Conservation (phyloP, 2,113 vertebrate species). For the Grantiella picta region DNA sequence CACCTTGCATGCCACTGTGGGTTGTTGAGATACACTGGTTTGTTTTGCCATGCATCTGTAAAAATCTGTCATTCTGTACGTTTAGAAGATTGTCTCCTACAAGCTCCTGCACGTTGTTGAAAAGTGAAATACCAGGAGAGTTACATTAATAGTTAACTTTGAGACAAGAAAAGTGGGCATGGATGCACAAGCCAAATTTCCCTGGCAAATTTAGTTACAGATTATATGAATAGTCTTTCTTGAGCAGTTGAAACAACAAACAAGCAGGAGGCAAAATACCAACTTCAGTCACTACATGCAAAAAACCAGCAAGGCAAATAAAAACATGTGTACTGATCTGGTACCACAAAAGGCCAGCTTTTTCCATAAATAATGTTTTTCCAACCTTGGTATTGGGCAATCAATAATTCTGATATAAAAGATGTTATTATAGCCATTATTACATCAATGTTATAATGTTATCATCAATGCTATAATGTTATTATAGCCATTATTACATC, state of each 20-base stretch:
- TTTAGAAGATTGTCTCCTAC: not conserved
- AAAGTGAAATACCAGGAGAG: not conserved
- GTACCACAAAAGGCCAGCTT: not conserved
- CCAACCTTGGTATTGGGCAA: constrained; percentile 16
- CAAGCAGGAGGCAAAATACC: not conserved
- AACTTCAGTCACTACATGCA: not conserved
- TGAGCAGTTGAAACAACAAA: constrained; percentile 34
- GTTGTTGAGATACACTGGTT: not conserved
- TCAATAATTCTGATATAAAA: constrained; percentile 32
- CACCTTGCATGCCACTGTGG: not conserved
- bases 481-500: not conserved
- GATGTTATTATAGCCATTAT: not conserved
- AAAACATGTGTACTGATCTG: not conserved
- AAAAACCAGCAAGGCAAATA: constrained; percentile 21
- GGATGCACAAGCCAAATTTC: constrained; percentile 21
- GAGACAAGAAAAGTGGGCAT: not conserved
- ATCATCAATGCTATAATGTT: no score
- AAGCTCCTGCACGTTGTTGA: not conserved
- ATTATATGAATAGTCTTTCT: constrained; percentile 51
- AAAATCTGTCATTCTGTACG: not conserved
- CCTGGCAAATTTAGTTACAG: constrained; percentile 29
- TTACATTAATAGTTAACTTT: not conserved
- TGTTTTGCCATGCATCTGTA: not conserved
- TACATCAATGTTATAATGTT: no score
- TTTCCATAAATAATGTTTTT: constrained; percentile 24